Percentiles rank a stretch among this genome's conserved stretches.
Evolutionary conservation across 2,797 vertebrate genomes (phyloP).

Genomic region (Mormyrus proboscirostris): DNA sequence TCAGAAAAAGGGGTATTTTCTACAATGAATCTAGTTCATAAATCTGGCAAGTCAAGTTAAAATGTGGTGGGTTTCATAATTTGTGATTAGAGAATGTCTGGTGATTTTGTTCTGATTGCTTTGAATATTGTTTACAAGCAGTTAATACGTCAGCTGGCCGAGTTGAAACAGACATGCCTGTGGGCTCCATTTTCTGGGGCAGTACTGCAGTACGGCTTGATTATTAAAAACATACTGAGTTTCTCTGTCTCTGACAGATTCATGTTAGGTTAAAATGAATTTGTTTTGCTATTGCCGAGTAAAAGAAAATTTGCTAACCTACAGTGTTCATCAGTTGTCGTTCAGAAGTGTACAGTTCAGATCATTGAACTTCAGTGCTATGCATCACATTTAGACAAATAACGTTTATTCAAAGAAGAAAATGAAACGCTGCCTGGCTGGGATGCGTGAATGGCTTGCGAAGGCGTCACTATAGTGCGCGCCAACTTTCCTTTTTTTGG

Average conservation of each 20-base stretch:
- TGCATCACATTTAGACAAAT: neutral
- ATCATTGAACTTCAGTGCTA: neutral
- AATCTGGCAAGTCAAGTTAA: neutral
- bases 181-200: neutral
- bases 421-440: neutral
- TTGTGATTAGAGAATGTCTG: neutral
- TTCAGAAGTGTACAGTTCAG: neutral
- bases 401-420: neutral
- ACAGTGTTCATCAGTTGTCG: neutral
- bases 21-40: neutral
- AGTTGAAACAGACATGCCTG: neutral
- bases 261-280: neutral
- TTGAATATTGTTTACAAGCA: neutral
- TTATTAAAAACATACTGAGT: neutral
- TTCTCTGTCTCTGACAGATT: neutral
- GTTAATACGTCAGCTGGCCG: neutral
- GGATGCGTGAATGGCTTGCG: neutral
- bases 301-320: neutral
- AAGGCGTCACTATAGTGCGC: neutral
- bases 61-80: neutral
- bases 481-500: neutral
- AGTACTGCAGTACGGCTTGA: neutral
- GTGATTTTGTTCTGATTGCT: neutral
- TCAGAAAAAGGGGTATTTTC: neutral
- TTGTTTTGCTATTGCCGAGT: neutral